phyloP scores from a whole-genome alignment of 2,888 invertebrate genomes.

The Lasioglossum marginatum region DNA sequence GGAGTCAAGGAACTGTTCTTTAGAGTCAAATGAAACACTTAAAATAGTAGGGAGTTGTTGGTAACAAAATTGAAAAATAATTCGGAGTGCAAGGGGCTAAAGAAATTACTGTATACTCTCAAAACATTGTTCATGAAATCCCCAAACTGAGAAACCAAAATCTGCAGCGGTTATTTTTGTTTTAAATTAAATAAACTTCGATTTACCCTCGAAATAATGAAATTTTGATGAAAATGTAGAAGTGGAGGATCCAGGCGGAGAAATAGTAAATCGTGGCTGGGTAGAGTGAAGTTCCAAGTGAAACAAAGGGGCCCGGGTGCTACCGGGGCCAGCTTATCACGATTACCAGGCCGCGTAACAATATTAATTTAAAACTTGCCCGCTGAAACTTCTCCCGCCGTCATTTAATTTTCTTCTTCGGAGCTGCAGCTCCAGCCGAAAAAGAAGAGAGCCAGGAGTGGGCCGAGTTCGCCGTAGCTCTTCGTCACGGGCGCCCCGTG shows the following conservation, averaged over 20 bases:
- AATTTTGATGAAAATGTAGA: not conserved
- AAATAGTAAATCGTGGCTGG: constrained; percentile 38
- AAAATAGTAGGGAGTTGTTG: too few species aligned
- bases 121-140: too few species aligned
- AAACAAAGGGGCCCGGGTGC: constrained; percentile 42
- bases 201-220: not conserved
- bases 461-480: constrained; percentile 16
- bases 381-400: constrained; percentile 69
- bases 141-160: too few species aligned
- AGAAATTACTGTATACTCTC: too few species aligned
- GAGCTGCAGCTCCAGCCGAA: constrained; percentile 54
- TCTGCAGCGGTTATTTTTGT: too few species aligned
- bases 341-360: constrained; percentile 76
- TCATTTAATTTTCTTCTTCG: constrained; percentile 75
- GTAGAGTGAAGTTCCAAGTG: constrained; percentile 31
- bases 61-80: too few species aligned
- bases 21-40: too few species aligned
- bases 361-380: constrained; percentile 79
- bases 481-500: constrained; percentile 36
- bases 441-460: constrained; percentile 45
- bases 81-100: too few species aligned
- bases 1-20: too few species aligned
- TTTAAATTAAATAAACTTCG: not conserved
- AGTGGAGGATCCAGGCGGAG: not conserved
- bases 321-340: constrained; percentile 70